These are phyloP conservation scores for Anas acuta DNA, from an alignment of 2,797 vertebrate genomes.

Conservation along the genomic window DNA sequence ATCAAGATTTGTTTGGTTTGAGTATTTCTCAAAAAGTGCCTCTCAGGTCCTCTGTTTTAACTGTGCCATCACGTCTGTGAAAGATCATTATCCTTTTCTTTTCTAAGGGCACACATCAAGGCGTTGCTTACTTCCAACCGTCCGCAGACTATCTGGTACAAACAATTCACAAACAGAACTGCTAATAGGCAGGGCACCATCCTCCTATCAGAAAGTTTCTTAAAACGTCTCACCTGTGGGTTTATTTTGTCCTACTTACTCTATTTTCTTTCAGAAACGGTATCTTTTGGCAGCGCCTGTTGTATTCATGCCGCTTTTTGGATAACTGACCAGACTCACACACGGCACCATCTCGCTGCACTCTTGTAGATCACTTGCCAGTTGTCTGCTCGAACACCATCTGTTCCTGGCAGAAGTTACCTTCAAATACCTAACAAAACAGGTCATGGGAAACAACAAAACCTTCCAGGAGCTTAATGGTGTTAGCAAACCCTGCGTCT, in stretches of 20 bases:
- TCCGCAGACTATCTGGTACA: neutral
- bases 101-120: neutral
- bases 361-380: conserved; percentile 54
- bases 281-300: conserved; percentile 55
- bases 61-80: conserved; percentile 35
- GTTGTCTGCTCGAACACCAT: conserved; percentile 67
- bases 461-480: conserved; percentile 48
- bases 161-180: neutral
- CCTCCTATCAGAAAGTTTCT: neutral
- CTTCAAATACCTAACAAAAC: conserved; percentile 61
- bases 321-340: conserved; percentile 2
- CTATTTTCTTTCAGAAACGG: conserved; percentile 45
- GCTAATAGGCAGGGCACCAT: neutral
- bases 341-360: conserved; percentile 34
- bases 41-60: neutral
- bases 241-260: conserved; percentile 65
- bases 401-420: conserved; percentile 69
- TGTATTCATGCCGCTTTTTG: conserved; percentile 9
- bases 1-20: conserved; percentile 31
- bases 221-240: conserved; percentile 14
- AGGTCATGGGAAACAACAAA: conserved; percentile 55
- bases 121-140: neutral
- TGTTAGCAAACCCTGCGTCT: conserved; percentile 12
- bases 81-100: conserved; percentile 44
- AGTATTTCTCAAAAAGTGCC: conserved; percentile 29